Evolutionary conservation across 2,888 invertebrate species (phyloP).

Genomic region (Anticlea derivata): DNA sequence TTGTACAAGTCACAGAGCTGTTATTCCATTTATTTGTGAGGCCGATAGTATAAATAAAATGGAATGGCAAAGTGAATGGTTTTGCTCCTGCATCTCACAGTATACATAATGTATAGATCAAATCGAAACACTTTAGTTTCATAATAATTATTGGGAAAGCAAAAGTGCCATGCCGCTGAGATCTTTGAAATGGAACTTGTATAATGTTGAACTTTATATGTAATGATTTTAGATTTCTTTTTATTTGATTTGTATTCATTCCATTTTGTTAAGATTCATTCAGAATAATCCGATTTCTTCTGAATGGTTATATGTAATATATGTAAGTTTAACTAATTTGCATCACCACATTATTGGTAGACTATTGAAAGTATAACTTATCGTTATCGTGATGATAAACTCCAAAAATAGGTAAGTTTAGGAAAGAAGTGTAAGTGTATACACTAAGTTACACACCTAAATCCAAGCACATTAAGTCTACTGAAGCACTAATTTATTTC

Average conservation of each 20-base stretch:
- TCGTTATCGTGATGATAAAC: too few species aligned
- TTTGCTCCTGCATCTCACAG: constrained; percentile 41
- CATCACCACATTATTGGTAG: neutral
- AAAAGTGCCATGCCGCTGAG: constrained; percentile 45
- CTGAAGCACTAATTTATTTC: too few species aligned
- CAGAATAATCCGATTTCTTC: neutral
- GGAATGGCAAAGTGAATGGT: constrained; percentile 64
- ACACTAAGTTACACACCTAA: too few species aligned
- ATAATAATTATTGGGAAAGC: neutral
- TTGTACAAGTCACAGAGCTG: neutral
- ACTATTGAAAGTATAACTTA: too few species aligned
- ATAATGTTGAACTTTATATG: constrained; percentile 1
- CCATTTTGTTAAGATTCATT: constrained; percentile 46
- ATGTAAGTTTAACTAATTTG: constrained; percentile 6
- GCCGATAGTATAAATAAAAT: constrained; percentile 33
- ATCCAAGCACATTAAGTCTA: too few species aligned
- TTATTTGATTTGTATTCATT: constrained; percentile 48
- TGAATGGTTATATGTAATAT: neutral
- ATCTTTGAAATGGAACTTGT: constrained; percentile 13
- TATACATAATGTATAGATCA: constrained; percentile 7
- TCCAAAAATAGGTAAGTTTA: too few species aligned
- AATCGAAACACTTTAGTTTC: constrained; percentile 7
- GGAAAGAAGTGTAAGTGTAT: too few species aligned
- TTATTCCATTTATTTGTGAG: neutral
- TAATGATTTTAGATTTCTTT: constrained; percentile 24